Conservation (phyloP, 2,113 vertebrate genomes). For the Recurvirostra avosetta region DNA sequence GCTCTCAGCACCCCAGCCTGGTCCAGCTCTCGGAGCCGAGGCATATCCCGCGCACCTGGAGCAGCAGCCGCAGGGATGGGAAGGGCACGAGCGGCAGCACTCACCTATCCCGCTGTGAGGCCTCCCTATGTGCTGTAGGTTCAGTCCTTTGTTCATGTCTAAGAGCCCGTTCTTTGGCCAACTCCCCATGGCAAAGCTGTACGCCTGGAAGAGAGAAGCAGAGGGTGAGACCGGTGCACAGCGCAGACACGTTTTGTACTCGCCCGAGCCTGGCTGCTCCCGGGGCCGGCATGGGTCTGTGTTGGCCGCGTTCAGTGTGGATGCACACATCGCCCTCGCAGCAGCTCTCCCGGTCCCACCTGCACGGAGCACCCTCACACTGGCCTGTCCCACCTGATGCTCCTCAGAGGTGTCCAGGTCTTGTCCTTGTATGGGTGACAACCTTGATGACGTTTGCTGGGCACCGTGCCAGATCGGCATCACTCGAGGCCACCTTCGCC, state of each 20-base stretch:
- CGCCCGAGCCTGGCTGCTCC: neutral
- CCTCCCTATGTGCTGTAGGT: slow-evolving; percentile 84
- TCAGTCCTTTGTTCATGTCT: slow-evolving; percentile 87
- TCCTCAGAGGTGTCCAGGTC: neutral
- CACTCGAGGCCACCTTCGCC: neutral
- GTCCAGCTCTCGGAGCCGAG: neutral
- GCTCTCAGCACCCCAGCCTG: neutral
- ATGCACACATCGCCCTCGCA: fast-evolving
- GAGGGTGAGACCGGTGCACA: slow-evolving; percentile 12
- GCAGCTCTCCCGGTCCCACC: neutral
- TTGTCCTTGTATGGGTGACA: neutral
- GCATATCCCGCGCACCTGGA: fast-evolving
- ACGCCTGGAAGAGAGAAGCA: slow-evolving; percentile 79
- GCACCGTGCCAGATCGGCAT: neutral
- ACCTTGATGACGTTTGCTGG: neutral
- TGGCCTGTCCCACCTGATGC: neutral
- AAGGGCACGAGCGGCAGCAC: neutral
- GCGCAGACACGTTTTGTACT: slow-evolving; percentile 1
- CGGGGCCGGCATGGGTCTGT: fast-evolving
- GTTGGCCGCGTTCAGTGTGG: fast-evolving
- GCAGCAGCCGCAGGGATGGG: neutral
- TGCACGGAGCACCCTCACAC: neutral
- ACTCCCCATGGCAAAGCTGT: slow-evolving; percentile 85
- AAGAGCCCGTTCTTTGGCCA: slow-evolving; percentile 86
- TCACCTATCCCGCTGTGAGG: slow-evolving; percentile 87